Evolutionary conservation across 1,140 invertebrate species (phyloP), one percentile per base, ranked within the genome.

Genomic region (Limonius californicus): DNA sequence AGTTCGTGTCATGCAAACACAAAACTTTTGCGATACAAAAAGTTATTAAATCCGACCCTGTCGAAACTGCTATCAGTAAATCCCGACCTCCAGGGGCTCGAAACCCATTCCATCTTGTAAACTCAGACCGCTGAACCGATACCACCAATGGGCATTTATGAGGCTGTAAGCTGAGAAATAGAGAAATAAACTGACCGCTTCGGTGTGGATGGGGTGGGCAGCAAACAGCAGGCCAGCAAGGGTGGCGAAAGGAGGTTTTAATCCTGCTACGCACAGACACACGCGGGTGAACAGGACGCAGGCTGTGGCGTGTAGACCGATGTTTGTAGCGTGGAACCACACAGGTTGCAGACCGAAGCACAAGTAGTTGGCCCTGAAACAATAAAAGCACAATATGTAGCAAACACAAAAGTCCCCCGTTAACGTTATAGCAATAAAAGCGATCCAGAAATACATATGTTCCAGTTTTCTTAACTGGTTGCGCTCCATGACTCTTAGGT

Each of bases 121-220:
- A 14, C 35, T 39, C 35, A 39, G n/a, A 39, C 35, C 35, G 35
- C 35, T 39, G 35, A 39, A 39, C 35, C 35, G 35, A 39, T 39
- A 19, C 16, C 16, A 50, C 19, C 19, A 50, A 50, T 50, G 45
- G 16, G 45, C 16, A 50, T 21, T 50, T 21, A 18, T 18, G 45
- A 50, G 16, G 19, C 16, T 11, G 14, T 21, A 50, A 50, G 16
- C 19, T 50, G 19, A 50, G 16, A 18, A 50, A 19, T 50, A 19
- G 45, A 50, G 19, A 59, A 61, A 57, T 62, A 61, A 57, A 83
- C 87, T 88, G 76, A 89, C 88, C 71, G 88, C 91, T 80, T 96
- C 94, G 6, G 91, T 92, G 74, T 97, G 93, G 62, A 96, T 83
- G 15, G 94, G 93, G 78, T 97, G 93, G 9, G 91, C 85, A 20